Evolutionary conservation across 1,140 invertebrate species (phyloP), one percentile per base, ranked within the genome.

Genomic region (Himalopsyche phryganea): DNA sequence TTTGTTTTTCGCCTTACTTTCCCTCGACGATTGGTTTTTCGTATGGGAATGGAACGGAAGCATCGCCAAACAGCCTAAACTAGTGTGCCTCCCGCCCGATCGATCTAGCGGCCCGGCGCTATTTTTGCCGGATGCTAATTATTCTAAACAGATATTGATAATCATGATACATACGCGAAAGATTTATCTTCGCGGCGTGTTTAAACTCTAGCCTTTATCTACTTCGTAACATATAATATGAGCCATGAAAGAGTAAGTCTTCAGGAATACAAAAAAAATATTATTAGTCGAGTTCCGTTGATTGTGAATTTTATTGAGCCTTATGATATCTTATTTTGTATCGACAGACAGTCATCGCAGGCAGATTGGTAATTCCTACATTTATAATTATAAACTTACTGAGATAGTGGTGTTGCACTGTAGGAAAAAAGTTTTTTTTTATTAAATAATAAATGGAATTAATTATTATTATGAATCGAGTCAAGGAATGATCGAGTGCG

Each of bases 41-140:
- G 23, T 28, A 28, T 28, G 23, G 23, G 23, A 28, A 28, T 28
- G 23, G 23, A 28, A 28, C 23, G 23, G 23, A 28, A 40, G 3
- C 15, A 40, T 40, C 5, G 38, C 38, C 42, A 5, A 10, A 2
- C 47, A 17, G 47, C 32, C 47, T 49, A 49, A 49, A 10, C 13
- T 49, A 33, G 47, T 49, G 47, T 49, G 47, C 47, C 47, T 49
- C 47, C 47, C 13, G 9, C 44, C 44, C 14, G 6, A 46, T 15
- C 11, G n/a, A 15, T 40, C 23, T 28, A 28, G 23, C 23, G 17
- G 11, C 11, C 40, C n/a, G n/a, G 40, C 17, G 6, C 3, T 11
- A 5, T 17, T 14, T 14, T 41, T 17, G 17, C 17, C n/a, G 17
- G n/a, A 11, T 41, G 40, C 6, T 41, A 41, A 41, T 41, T 14